Evolutionary conservation across 2,797 vertebrate genomes (phyloP), one percentile per base, ranked within the genome.

Genomic region (Enteromius afrohamiltoni): DNA sequence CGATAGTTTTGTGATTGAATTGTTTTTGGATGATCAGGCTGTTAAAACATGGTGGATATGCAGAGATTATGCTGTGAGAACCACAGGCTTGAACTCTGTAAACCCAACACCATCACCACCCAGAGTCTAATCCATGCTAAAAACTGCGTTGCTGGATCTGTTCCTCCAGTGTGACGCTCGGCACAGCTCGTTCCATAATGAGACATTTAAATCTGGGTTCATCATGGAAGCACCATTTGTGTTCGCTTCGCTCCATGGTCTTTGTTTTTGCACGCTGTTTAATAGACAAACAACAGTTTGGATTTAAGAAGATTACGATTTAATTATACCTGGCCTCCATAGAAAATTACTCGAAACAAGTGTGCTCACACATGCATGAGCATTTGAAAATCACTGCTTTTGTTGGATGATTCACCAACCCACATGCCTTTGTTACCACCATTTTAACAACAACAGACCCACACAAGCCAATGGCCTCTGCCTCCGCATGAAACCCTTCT

Each of bases 21-120:
- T 88, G 91, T 92, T 91, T 92, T 90, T 85, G 89, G 89, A 93
- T 94, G 93, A 95, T 94, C 92, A 92, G 91, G 92, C 81, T 29
- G 47, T 92, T 49, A 92, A 93, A 93, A 93, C 92, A 92, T 89
- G 91, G 89, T 90, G 89, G 92, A 93, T 93, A 90, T 91, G 89
- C 88, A 90, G 91, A 92, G 92, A 94, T 95, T 94, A 93, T 91
- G 90, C 86, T 91, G 88, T 90, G 82, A 91, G 90, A 89, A 92
- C 74, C 55, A 87, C 89, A 91, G 89, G 89, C 91, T 90, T 88
- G 87, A 91, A 89, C 89, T 90, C 85, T 87, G 91, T 93, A 91
- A 93, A 87, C 83, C 85, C 85, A 91, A 91, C 85, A 23, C 77
- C 60, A 75, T 87, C 82, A 67, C 82, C 82, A 86, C 67, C 31